Conservation (phyloP, 64 coral and sea anemone genomes). For the Montipora cactus region DNA sequence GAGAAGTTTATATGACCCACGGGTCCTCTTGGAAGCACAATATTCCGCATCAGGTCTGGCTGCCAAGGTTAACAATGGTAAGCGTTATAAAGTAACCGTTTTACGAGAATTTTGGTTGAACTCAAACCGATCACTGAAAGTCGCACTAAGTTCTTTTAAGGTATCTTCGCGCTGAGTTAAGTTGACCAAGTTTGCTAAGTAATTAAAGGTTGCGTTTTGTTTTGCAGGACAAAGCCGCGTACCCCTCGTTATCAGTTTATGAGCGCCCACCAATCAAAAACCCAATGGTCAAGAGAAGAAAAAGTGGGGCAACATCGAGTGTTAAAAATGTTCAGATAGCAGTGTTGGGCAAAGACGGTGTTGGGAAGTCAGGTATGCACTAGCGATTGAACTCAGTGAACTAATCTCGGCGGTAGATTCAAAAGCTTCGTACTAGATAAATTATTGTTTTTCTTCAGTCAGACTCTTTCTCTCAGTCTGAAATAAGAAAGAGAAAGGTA, state of each 20-base stretch:
- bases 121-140: neutral
- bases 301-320: conserved; percentile 33
- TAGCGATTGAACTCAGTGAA: too few species aligned
- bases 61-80: conserved; percentile 3
- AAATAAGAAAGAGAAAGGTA: too few species aligned
- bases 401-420: too few species aligned
- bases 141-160: neutral
- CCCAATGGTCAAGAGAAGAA: conserved; percentile 54
- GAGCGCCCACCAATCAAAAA: conserved; percentile 38
- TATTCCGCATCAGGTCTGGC: neutral
- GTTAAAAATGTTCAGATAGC: conserved; percentile 60
- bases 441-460: too few species aligned
- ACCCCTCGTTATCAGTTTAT: neutral
- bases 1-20: neutral
- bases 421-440: too few species aligned
- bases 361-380: conserved; percentile 63
- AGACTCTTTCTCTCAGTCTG: too few species aligned
- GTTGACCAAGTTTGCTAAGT: neutral
- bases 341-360: conserved; percentile 70
- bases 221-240: conserved; percentile 15
- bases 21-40: neutral
- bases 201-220: neutral
- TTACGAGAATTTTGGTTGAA: neutral
- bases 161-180: neutral
- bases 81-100: neutral